A percentile compares a stretch with the other conserved stretches of the same genome.
These are phyloP conservation scores for Babylonia areolata DNA, from an alignment of 1,140 invertebrate species.

Conservation along the genomic window DNA sequence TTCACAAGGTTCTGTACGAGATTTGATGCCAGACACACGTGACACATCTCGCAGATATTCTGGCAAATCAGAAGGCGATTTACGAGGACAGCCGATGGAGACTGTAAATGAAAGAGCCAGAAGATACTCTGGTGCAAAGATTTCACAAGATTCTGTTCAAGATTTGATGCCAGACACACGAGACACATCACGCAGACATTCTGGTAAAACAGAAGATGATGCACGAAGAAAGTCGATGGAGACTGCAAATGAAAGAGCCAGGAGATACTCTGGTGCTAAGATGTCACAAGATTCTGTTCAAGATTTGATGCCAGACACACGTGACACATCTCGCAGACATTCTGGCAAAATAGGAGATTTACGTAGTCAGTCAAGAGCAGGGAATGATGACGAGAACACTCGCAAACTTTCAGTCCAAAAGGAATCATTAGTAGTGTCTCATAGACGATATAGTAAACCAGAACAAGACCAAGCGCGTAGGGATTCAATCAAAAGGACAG, in stretches of 20 bases:
- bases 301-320: background rate
- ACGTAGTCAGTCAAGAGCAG: too few relatives aligned
- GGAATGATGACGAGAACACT: too few relatives aligned
- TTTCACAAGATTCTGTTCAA: background rate
- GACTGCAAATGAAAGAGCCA: background rate
- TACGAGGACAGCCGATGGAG: background rate
- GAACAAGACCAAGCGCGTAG: too few relatives aligned
- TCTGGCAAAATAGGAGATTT: background rate
- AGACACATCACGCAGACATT: background rate
- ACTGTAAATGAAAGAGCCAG: background rate
- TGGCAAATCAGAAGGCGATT: background rate
- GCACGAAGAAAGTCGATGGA: background rate
- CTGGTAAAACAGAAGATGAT: background rate
- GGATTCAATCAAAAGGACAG: too few relatives aligned
- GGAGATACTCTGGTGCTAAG: too few relatives aligned
- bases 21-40: too few relatives aligned
- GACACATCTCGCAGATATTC: background rate
- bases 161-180: background rate
- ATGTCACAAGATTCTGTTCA: background rate
- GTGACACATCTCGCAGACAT: background rate
- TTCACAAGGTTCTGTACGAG: background rate
- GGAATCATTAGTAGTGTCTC: too few relatives aligned
- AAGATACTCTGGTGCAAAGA: too few relatives aligned
- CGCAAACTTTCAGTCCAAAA: too few relatives aligned
- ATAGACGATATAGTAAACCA: too few relatives aligned